Conservation (phyloP, 2,797 vertebrate species). For the Sebastes nivosus region DNA sequence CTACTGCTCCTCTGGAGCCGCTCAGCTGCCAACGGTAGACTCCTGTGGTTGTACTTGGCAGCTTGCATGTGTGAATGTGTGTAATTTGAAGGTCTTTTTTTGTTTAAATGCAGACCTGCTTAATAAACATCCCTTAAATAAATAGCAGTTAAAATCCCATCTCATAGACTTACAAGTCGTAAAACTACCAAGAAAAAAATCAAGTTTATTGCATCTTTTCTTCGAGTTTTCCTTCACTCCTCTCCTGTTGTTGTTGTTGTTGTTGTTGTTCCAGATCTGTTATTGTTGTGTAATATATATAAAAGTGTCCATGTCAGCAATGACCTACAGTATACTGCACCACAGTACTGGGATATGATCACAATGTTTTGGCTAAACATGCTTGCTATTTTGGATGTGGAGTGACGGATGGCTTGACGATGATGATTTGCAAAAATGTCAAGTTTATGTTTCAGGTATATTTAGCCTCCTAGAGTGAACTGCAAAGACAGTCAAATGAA, state of each 20-base stretch:
- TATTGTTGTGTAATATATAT: not conserved
- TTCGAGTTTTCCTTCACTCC: not conserved
- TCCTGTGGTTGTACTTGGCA: conserved; percentile 70
- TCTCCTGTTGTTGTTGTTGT: not conserved
- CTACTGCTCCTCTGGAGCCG: conserved; percentile 48
- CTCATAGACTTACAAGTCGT: not conserved
- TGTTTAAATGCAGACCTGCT: conserved; percentile 3
- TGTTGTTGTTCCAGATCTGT: not conserved
- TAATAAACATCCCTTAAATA: conserved; percentile 38
- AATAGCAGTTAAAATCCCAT: conserved; percentile 2
- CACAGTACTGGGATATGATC: not conserved
- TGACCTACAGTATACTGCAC: not conserved
- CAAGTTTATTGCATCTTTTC: not conserved
- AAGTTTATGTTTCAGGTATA: conserved; percentile 46
- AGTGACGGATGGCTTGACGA: conserved; percentile 6
- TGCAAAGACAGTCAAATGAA: not conserved
- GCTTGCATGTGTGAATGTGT: conserved; percentile 51
- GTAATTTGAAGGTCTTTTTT: conserved; percentile 36
- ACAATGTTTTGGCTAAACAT: conserved; percentile 58
- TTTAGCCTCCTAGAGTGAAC: conserved; percentile 3
- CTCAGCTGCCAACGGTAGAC: conserved; percentile 48
- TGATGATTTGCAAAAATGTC: conserved; percentile 39
- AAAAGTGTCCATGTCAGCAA: not conserved
- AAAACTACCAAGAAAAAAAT: not conserved
- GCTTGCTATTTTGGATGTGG: conserved; percentile 37